These are phyloP conservation scores for Caradrina clavipalpis DNA, from an alignment of 2,888 invertebrate genomes.

Conservation along the genomic window DNA sequence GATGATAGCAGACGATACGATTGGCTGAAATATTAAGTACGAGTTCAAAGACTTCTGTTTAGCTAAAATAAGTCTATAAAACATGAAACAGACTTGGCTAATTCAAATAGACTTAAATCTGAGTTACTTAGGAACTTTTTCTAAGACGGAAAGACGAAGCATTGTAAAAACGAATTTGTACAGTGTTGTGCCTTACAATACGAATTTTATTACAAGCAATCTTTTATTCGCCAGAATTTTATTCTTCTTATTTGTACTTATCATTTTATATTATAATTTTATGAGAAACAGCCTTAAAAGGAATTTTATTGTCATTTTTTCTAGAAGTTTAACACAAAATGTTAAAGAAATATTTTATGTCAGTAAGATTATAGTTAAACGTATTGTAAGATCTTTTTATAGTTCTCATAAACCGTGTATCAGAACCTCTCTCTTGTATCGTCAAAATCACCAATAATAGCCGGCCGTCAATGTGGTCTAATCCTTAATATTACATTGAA, in stretches of 20 bases:
- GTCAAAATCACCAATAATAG: neutral
- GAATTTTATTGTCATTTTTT: constrained; percentile 26
- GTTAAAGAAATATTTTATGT: constrained; percentile 9
- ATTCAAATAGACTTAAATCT: neutral
- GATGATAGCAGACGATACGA: neutral
- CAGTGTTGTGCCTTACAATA: neutral
- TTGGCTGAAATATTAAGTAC: neutral
- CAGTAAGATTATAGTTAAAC: neutral
- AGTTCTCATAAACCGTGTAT: neutral
- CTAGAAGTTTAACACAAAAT: neutral
- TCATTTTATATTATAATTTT: constrained; percentile 17
- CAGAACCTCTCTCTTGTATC: neutral
- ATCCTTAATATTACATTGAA: constrained; percentile 11
- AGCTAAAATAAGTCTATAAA: neutral
- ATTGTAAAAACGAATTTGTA: neutral
- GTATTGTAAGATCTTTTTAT: neutral
- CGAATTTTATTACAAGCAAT: constrained; percentile 3
- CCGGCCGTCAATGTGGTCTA: neutral
- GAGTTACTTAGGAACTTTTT: neutral
- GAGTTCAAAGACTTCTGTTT: too few species aligned
- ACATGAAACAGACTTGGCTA: too few species aligned
- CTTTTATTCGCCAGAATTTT: neutral
- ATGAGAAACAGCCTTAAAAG: constrained; percentile 17
- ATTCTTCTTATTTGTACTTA: constrained; percentile 1
- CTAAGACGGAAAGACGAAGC: neutral